These are phyloP conservation scores for Hyles lineata DNA, from an alignment of 2,888 invertebrate species.

Conservation along the genomic window DNA sequence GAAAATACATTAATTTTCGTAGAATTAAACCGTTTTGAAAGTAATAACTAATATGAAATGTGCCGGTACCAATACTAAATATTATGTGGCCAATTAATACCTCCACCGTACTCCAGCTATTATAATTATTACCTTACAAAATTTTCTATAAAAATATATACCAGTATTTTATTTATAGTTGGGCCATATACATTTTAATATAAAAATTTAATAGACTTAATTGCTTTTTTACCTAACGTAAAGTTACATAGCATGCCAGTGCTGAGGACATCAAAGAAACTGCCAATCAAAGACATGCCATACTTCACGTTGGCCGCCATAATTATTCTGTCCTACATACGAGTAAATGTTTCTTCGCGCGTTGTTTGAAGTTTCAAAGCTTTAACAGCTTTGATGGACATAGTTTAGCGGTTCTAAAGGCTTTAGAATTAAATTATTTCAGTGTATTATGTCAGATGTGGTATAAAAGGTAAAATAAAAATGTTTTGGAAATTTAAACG, in stretches of 20 bases:
- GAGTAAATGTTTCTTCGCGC: neutral
- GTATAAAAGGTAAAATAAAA: neutral
- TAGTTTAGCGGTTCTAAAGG: neutral
- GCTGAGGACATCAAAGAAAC: neutral
- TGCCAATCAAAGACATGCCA: constrained; percentile 3
- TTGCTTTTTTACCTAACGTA: neutral
- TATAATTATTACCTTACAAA: no score
- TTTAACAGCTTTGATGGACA: neutral
- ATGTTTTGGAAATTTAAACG: neutral
- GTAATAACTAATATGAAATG: no score
- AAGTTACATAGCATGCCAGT: constrained; percentile 3
- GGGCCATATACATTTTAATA: neutral
- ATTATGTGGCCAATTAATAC: no score
- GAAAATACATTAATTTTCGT: no score
- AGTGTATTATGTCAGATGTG: neutral
- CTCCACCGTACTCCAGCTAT: no score
- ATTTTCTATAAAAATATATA: no score
- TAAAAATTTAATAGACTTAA: neutral
- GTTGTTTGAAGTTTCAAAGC: neutral
- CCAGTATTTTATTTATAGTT: no score
- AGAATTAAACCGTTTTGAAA: no score
- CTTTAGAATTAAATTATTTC: neutral
- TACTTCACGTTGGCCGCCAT: neutral
- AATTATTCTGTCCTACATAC: constrained; percentile 4
- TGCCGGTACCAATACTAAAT: no score